These are phyloP conservation scores for Neelides folsomi DNA, from an alignment of 2,888 invertebrate genomes.

Conservation along the genomic window DNA sequence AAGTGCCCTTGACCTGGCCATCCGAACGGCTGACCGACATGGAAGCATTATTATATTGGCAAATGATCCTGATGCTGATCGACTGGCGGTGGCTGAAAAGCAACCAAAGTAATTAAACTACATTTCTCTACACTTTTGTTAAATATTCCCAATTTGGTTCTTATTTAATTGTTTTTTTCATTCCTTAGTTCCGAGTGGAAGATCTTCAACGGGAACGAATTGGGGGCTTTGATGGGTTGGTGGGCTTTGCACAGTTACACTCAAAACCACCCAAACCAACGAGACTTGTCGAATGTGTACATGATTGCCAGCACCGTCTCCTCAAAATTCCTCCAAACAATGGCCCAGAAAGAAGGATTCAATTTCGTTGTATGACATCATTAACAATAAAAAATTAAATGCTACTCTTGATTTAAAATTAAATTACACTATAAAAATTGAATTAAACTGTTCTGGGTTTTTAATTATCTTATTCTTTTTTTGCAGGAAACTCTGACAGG, in stretches of 20 bases:
- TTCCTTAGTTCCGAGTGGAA: slow-evolving; percentile 67
- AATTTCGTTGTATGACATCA: slow-evolving; percentile 45
- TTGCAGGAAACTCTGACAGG: slow-evolving; percentile 82
- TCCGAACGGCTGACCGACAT: slow-evolving; percentile 58
- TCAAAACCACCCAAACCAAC: slow-evolving; percentile 35
- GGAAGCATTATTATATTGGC: slow-evolving; percentile 67
- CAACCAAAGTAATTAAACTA: slow-evolving; percentile 49
- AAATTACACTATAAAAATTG: background rate
- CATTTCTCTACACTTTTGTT: too few relatives aligned
- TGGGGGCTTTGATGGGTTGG: slow-evolving; percentile 87
- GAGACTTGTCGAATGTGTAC: slow-evolving; percentile 51
- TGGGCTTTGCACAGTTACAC: slow-evolving; percentile 60
- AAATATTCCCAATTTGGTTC: background rate
- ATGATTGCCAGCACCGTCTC: slow-evolving; percentile 91
- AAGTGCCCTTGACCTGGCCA: slow-evolving; percentile 60
- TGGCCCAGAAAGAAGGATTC: slow-evolving; percentile 65
- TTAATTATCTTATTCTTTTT: background rate
- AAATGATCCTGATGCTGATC: slow-evolving; percentile 97
- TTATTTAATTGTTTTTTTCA: slow-evolving; percentile 5
- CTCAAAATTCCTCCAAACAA: slow-evolving; percentile 76
- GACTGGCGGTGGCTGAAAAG: slow-evolving; percentile 84
- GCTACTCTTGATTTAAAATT: background rate
- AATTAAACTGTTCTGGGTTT: background rate
- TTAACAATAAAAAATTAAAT: background rate
- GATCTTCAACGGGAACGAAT: slow-evolving; percentile 87